Base-by-base conservation (phyloP, 2,113 vertebrate species). In the Lutjanus erythropterus region DNA sequence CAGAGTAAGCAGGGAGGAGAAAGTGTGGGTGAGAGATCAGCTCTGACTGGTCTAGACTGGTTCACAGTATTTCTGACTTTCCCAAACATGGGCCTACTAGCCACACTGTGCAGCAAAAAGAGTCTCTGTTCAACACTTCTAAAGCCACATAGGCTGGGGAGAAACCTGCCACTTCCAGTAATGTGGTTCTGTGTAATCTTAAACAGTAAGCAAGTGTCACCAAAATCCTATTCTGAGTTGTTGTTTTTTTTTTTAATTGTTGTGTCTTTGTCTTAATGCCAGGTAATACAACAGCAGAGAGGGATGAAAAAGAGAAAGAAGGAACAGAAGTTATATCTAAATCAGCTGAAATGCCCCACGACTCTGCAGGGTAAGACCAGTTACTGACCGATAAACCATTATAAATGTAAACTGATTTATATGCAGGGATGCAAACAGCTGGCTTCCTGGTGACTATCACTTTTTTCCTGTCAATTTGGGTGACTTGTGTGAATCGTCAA, bases 321-420 rank as follows among this genome's bases (percentile, higher is more conserved):
- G 87, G 92, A 33, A 65, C 90, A 59, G 92, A 96, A 23, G 88
- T 91, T 55, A 84, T 91, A 21, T 83, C 90, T 58, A 86, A 86
- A 46, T 91, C 95, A 72, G 85, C 91, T 90, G 92, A 90, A 71
- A 86, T 94, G 50, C 80, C 89, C 68, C 85, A 86, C 68, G 83
- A 92, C 67, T 86, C 94, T 39, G 86, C 94, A 91, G 93, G 89
- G 98, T 99, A 95, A 97, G 97, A 94, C 55, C 58, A 39, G 9
- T 39, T 10, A 39, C n/a, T n/a, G n/a, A 39, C 9, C 33, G 41
- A 23, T 42, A 2, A 7, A 39, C 37, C 18, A 5, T 42, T n/a
- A 44, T 61, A 9, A 29, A 12, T 70, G 5, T 31, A 10, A 64
- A 41, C 1, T 21, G 11, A 49, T 71, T 27, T 11, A 5, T 9